Evolutionary conservation across 2,888 invertebrate species (phyloP), one percentile per base, ranked within the genome.

Genomic region (Hydriomena furcata): DNA sequence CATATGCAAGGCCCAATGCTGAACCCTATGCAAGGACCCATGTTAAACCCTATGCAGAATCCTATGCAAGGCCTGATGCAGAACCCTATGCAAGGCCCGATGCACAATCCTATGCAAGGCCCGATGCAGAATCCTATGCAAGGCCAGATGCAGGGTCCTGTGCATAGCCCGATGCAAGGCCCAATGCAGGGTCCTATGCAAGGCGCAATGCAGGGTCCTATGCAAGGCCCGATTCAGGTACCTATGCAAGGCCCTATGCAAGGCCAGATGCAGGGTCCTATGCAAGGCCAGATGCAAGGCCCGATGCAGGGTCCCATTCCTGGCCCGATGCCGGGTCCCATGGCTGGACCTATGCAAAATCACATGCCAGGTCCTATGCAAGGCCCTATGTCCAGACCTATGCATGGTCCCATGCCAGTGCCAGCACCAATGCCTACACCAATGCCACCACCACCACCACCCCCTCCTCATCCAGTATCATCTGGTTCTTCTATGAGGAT

Each of bases 381-480:
- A 21, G 28, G 40, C 5, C 31, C 45, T 6, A 32, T 45, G 23
- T 21, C 13, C 0, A 23, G 17, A 7, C 42, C 25, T 1, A 27
- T 31, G 12, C 40, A 20, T 2, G 32, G 32, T 1, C 32, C 17
- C 11, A 35, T 37, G n/a, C 12, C 2, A 25, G 25, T 2, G 0
- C n/a, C 35, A 3, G 10, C 23, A 10, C 37, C 25, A 4, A 31
- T 12, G 3, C 41, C 41, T 2, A 41, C 55, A n/a, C 43, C 66
- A 0, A 44, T 57, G 1, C 61, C 62, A 5, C 54, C 60, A 17
- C 58, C 63, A 0, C 60, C 62, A 2, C 59, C 64, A 1, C 65
- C 61, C 7, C 60, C 23, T 25, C 58, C 11, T 1, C 41, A 10
- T n/a, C 37, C 20, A 3, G n/a, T 36, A 21, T 30, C 40, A 1